Conservation (phyloP, 64 coral and sea anemone genomes). For the Pocillopora verrucosa region DNA sequence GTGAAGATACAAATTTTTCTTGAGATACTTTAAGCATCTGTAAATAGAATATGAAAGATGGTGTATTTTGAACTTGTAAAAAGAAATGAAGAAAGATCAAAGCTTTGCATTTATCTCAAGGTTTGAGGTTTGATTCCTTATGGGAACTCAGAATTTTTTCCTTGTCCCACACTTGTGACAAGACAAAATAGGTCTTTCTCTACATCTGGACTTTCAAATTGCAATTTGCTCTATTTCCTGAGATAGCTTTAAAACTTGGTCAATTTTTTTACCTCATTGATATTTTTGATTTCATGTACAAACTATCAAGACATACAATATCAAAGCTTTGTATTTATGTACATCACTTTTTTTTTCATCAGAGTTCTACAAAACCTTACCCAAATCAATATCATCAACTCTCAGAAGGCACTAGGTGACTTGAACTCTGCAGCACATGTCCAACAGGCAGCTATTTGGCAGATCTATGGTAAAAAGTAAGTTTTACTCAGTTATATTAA, state of each 20-base stretch:
- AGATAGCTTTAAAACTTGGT: background rate
- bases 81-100: too few relatives aligned
- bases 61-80: too few relatives aligned
- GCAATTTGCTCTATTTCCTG: background rate
- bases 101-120: too few relatives aligned
- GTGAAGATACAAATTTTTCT: too few relatives aligned
- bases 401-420: slow-evolving; percentile 81
- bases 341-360: background rate
- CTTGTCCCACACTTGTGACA: too few relatives aligned
- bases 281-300: too few relatives aligned
- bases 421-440: slow-evolving; percentile 64
- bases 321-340: background rate
- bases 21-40: too few relatives aligned
- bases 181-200: too few relatives aligned
- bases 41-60: too few relatives aligned
- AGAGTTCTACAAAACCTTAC: slow-evolving; percentile 75
- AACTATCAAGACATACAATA: background rate
- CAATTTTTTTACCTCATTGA: background rate
- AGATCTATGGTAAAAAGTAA: slow-evolving; percentile 83
- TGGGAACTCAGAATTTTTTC: too few relatives aligned
- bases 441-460: slow-evolving; percentile 73
- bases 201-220: background rate
- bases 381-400: slow-evolving; percentile 77
- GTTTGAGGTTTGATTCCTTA: too few relatives aligned
- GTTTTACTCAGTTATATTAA: background rate